A percentile compares a stretch with the other conserved stretches of the same genome.
These are phyloP conservation scores for Papilio polytes DNA, from an alignment of 1,140 invertebrate species.

Conservation along the genomic window DNA sequence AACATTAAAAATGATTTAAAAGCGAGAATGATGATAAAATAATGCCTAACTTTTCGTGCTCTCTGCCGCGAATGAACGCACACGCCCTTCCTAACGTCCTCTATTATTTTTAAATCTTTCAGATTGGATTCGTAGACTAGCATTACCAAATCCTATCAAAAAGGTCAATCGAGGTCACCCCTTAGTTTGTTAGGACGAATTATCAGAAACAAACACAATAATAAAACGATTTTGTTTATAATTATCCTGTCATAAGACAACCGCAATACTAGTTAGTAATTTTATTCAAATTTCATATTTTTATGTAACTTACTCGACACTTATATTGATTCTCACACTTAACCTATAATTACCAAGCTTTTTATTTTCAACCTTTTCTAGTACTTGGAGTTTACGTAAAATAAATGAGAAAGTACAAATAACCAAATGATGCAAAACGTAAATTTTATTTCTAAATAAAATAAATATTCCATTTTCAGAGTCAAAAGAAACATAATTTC, in stretches of 20 bases:
- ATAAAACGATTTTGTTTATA: not conserved
- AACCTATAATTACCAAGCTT: not conserved
- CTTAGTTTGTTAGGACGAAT: not conserved
- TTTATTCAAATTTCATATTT: too few species aligned
- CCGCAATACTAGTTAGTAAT: too few species aligned
- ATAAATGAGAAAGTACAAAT: not conserved
- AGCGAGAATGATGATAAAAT: not conserved
- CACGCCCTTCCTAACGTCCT: not conserved
- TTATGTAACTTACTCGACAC: too few species aligned
- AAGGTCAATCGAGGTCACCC: not conserved
- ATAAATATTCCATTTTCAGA: not conserved
- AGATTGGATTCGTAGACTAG: slow-evolving; percentile 8
- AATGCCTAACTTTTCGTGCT: not conserved
- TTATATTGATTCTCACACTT: not conserved
- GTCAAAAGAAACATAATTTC: not conserved
- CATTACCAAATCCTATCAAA: not conserved
- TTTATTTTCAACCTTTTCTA: not conserved
- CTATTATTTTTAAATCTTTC: slow-evolving; percentile 9
- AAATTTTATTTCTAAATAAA: not conserved
- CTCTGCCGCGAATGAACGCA: not conserved
- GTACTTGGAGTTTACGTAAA: not conserved
- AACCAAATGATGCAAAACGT: not conserved
- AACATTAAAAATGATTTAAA: not conserved
- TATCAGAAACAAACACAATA: not conserved
- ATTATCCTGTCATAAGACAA: not conserved